Evolutionary conservation across 2,888 invertebrate species (phyloP), one percentile per base, ranked within the genome.

Genomic region (Archips crataeganus): DNA sequence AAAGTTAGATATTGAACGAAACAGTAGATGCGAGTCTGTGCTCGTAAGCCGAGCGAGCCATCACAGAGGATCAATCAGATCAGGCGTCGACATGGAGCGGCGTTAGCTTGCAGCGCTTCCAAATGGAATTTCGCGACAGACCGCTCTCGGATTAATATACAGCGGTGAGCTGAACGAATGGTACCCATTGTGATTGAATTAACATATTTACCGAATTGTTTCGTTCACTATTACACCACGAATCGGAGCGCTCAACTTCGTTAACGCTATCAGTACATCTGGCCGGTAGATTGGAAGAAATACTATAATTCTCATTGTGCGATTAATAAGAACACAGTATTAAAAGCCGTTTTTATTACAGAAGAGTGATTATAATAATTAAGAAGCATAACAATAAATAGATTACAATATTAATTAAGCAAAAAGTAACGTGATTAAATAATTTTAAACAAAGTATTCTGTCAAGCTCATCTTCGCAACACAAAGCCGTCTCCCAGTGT

Each of bases 121-220:
- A 87, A 90, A 90, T 88, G 87, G 87, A 88, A 88, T 90, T 88
- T 89, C 81, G 86, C 84, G 87, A 87, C 87, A 87, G 86, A 84
- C 85, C 83, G 83, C 83, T 81, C 82, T 80, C 82, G 83, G 85
- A 88, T 88, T 89, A 88, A 89, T 88, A 87, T 85, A 87, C 81
- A 82, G 82, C 83, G 81, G 84, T 83, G 79, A 81, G 82, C 81
- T 82, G 81, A 82, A 83, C 85, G 83, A 86, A 85, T 86, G 84
- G 82, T 82, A 39, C 39, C 39, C 6, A 83, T 83, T 81, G 82
- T 79, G 84, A 86, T 85, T 86, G 82, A 88, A 88, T 89, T 85
- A 86, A 86, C 86, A 86, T 86, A 86, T 85, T 80, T 79, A 81
- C 79, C 77, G 79, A 80, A 81, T 79, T 80, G 79, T 57, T 57